Percentiles rank a stretch among this genome's conserved stretches.
These are phyloP conservation scores for Acrobasis repandana DNA, from an alignment of 2,888 invertebrate genomes.

Conservation along the genomic window DNA sequence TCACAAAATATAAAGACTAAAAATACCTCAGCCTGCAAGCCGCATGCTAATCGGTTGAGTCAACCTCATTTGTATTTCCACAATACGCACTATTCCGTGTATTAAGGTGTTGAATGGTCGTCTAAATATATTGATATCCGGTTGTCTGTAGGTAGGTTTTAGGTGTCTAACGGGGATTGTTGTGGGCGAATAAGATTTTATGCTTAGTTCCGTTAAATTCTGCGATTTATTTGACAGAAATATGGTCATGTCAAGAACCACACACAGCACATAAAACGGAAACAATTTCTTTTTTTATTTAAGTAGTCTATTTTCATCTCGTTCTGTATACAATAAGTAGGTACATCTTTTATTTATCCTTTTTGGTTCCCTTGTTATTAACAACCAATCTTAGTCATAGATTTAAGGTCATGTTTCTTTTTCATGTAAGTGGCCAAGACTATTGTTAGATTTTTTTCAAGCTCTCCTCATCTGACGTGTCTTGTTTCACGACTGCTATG, in stretches of 20 bases:
- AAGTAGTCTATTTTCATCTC: no score
- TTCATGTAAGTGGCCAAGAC: no score
- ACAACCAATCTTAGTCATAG: no score
- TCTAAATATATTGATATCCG: constrained; percentile 15
- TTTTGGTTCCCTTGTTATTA: no score
- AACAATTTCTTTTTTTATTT: no score
- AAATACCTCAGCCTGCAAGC: not conserved
- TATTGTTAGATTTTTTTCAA: no score
- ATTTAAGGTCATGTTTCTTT: no score
- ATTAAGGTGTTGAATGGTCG: constrained; percentile 6
- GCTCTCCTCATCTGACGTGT: no score
- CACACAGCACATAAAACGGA: no score
- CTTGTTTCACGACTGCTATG: no score
- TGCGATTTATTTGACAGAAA: not conserved
- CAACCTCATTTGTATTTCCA: constrained; percentile 10
- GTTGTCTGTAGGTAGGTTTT: constrained; percentile 8
- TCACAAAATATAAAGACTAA: not conserved
- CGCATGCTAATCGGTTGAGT: constrained; percentile 17
- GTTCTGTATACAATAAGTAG: no score
- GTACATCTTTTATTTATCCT: no score
- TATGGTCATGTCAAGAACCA: not conserved
- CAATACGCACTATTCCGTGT: not conserved
- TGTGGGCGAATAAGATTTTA: not conserved
- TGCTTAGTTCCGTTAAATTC: not conserved
- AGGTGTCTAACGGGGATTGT: constrained; percentile 6